phyloP scores from a whole-genome alignment of 1,140 invertebrate species.

The Caerostris darwini region DNA sequence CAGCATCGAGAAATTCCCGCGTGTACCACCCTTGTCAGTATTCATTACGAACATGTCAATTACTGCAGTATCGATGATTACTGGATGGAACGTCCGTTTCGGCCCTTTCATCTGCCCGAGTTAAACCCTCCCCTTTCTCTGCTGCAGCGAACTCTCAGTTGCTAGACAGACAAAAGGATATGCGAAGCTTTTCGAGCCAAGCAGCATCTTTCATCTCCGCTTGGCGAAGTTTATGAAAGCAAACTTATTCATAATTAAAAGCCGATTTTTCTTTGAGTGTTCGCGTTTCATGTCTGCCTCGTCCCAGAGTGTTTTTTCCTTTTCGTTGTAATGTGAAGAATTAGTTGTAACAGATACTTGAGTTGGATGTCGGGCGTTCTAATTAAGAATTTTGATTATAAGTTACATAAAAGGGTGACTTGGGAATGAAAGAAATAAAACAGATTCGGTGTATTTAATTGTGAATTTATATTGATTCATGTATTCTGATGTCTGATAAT shows the following conservation, averaged over 20 bases:
- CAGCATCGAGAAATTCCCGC: not conserved
- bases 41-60: not conserved
- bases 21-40: not conserved
- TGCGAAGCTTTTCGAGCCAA: not conserved
- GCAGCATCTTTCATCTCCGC: constrained; percentile 22
- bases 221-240: not conserved
- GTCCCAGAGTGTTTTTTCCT: not conserved
- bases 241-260: constrained; percentile 39
- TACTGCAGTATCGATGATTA: constrained; percentile 7
- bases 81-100: not conserved
- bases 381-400: no score
- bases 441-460: no score
- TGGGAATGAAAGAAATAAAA: no score
- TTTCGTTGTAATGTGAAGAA: not conserved
- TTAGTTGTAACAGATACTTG: not conserved
- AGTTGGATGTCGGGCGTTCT: no score
- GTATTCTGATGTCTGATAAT: no score
- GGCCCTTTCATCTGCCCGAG: not conserved
- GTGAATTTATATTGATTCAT: no score
- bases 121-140: not conserved
- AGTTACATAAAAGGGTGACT: no score
- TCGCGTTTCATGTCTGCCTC: not conserved
- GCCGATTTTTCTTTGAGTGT: not conserved
- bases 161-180: not conserved
- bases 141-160: not conserved